Base-by-base conservation (phyloP, 2,113 vertebrate genomes). In the Holacanthus passer region DNA sequence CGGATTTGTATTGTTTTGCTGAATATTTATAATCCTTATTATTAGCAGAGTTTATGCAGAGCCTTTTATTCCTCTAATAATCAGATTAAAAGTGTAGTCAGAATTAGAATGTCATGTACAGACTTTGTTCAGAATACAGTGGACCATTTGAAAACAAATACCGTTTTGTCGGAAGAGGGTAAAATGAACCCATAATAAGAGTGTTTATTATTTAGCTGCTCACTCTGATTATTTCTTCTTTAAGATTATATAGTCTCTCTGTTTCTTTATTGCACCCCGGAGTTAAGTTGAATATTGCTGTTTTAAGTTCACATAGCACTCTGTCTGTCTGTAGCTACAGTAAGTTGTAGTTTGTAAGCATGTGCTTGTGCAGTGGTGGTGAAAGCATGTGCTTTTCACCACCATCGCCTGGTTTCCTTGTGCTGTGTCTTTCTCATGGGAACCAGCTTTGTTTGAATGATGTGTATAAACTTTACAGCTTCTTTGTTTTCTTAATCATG, bases 61-160 rank as follows among this genome's bases (percentile, higher is more conserved):
- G 13, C 31, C 2, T 27, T 66, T 80, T 55, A 20, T 56, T 37
- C 32, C 19, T 0, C 43, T 45, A 4, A 41, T 58, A 43, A 70
- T 73, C 47, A 1, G 45, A 73, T 77, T 37, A 67, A 73, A 67
- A 50, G 60, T 13, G 19, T 32, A 59, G 67, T 52, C 24, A 55
- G 43, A 65, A 17, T 68, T 67, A 31, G 9, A 56, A 43, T 52
- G 5, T 65, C 37, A 35, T 47, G 27, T 27, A n/a, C 7, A 62
- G 27, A 83, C 19, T 50, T 24, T 29, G 3, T 7, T 55, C 17
- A 29, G 14, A 58, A 81, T 19, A 69, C 43, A 67, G 13, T 19
- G 4, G 20, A 63, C 9, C 13, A 27, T 71, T 77, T 52, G 59
- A 41, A 70, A 48, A 64, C 31, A 70, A 75, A 56, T 62, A n/a